Percentiles rank a stretch among this genome's conserved stretches.
phyloP scores from a whole-genome alignment of 1,140 invertebrate genomes.

The Lepidurus packardi region DNA sequence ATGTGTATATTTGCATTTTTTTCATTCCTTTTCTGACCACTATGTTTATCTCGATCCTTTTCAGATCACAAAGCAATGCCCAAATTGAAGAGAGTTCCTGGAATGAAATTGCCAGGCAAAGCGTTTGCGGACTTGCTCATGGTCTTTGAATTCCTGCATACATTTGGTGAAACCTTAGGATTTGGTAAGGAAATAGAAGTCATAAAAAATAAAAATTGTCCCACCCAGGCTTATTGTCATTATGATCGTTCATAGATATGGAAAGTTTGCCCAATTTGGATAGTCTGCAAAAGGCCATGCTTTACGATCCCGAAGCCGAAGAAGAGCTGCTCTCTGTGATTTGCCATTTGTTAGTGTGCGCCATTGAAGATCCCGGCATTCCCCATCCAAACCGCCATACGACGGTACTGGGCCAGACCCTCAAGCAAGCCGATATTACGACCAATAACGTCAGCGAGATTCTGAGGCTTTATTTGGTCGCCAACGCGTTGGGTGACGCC shows the following conservation, averaged over 20 bases:
- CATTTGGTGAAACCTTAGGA: constrained; percentile 87
- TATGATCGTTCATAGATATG: constrained; percentile 56
- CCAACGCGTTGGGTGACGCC: constrained; percentile 69
- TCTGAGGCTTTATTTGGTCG: constrained; percentile 78
- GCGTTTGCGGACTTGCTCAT: constrained; percentile 87
- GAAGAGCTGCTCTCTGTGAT: constrained; percentile 81
- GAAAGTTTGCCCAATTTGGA: constrained; percentile 79
- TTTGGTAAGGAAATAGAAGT: constrained; percentile 60
- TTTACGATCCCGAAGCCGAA: constrained; percentile 76
- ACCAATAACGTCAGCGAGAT: constrained; percentile 88
- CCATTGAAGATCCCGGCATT: constrained; percentile 89
- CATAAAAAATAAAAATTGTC: not conserved
- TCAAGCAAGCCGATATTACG: constrained; percentile 85
- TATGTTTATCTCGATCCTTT: constrained; percentile 30
- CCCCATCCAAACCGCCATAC: constrained; percentile 72
- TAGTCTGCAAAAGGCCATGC: constrained; percentile 74
- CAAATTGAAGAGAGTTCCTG: constrained; percentile 67
- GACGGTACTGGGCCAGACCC: constrained; percentile 79
- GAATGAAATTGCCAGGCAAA: constrained; percentile 71
- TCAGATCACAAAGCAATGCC: constrained; percentile 65
- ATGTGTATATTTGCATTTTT: constrained; percentile 28
- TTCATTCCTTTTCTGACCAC: not conserved
- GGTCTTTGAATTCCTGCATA: constrained; percentile 91
- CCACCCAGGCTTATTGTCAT: not conserved
- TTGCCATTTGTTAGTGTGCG: constrained; percentile 82